Base-by-base conservation (phyloP, 2,888 invertebrate genomes). In the Acronicta aceris region DNA sequence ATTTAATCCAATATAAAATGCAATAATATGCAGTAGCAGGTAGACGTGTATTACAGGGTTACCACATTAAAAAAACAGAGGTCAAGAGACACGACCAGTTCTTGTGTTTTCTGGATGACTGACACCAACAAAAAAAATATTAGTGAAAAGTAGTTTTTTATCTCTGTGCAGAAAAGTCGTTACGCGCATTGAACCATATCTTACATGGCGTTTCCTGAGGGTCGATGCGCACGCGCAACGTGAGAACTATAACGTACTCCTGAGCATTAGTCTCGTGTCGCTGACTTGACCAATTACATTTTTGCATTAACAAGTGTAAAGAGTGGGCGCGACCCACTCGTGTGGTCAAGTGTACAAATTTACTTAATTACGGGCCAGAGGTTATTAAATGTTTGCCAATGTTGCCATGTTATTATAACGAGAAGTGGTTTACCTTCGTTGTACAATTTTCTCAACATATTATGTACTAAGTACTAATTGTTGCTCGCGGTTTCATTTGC, bases 151-250 rank as follows among this genome's bases (percentile, higher is more conserved):
- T 21, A 71, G 71, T 61, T 87, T 88, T 87, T 89, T 88, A 82
- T 84, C 77, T 71, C 43, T 75, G 54, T 68, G 76, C 79, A 82
- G 83, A 79, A 79, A 42, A 72, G 72, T 84, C 90, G 91, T 93
- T 92, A 88, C 76, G 85, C 78, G 85, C 93, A 85, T 88, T 89
- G 89, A 91, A 93, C 89, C 94, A 90, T 92, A 89, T 86, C 91
- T 81, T 91, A 86, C 87, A 83, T 79, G 73, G 74, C 76, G 77
- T 81, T 89, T 84, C 88, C 86, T 91, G 89, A 79, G 88, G 88
- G 86, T 82, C 71, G 74, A 63, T 74, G 73, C 74, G 76, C 85
- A 85, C 82, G 59, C 59, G 61, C 74, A 66, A 67, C 91, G 92
- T 93, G 94, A 89, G 93, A 93, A 93, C 84, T 81, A 71, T 86